These are phyloP conservation scores for Limnephilus auricula DNA, from an alignment of 2,888 invertebrate species.

Conservation along the genomic window DNA sequence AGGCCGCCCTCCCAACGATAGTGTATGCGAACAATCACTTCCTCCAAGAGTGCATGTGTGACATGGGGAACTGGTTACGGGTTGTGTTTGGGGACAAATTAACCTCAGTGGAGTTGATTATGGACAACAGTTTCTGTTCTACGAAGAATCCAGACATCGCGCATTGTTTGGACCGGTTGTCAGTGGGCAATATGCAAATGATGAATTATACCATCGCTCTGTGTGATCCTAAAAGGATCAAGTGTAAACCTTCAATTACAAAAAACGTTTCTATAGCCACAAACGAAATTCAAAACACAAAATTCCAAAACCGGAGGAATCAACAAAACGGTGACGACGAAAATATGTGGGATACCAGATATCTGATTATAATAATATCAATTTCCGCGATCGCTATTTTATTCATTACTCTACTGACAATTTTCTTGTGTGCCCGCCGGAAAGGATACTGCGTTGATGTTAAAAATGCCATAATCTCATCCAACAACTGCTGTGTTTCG, in stretches of 20 bases:
- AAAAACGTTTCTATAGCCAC: conserved; percentile 70
- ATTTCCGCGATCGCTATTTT: conserved; percentile 76
- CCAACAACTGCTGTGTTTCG: conserved; percentile 72
- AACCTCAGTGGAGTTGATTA: conserved; percentile 73
- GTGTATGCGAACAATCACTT: conserved; percentile 81
- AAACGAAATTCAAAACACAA: conserved; percentile 73
- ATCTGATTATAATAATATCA: conserved; percentile 76
- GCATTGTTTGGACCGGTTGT: conserved; percentile 81
- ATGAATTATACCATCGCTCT: conserved; percentile 80
- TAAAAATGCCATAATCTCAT: conserved; percentile 73
- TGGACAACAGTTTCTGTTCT: conserved; percentile 81
- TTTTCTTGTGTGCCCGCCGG: conserved; percentile 78
- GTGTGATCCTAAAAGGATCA: conserved; percentile 77
- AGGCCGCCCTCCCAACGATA: conserved; percentile 63
- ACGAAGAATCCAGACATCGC: conserved; percentile 78
- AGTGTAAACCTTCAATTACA: conserved; percentile 78
- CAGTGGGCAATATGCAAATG: conserved; percentile 81
- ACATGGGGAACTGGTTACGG: conserved; percentile 79
- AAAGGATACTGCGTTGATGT: conserved; percentile 77
- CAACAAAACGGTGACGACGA: conserved; percentile 67
- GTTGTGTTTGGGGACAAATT: conserved; percentile 74
- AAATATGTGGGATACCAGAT: conserved; percentile 72
- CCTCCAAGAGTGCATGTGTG: conserved; percentile 81
- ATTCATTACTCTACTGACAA: conserved; percentile 77
- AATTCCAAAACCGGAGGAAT: conserved; percentile 73